phyloP scores from a whole-genome alignment of 2,888 invertebrate genomes.

The Cyaniris semiargus region DNA sequence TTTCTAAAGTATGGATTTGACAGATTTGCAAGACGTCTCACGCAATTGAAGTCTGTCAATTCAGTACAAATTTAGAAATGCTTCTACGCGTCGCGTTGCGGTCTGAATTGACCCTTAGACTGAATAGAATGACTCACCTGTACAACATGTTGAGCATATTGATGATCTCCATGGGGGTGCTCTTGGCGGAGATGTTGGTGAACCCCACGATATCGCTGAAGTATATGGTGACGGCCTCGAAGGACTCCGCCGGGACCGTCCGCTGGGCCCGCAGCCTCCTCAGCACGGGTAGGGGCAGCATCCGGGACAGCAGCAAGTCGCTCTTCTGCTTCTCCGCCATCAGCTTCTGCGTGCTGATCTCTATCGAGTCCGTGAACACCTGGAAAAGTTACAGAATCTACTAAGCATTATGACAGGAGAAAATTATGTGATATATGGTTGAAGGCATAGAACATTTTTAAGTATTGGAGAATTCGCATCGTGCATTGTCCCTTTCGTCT shows the following conservation, averaged over 20 bases:
- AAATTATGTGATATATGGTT: too few species aligned
- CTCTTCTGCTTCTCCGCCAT: constrained; percentile 80
- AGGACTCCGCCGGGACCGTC: constrained; percentile 83
- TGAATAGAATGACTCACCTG: constrained; percentile 57
- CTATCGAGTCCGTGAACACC: constrained; percentile 74
- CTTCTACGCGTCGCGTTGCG: too few species aligned
- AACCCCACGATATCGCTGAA: constrained; percentile 87
- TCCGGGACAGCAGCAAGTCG: constrained; percentile 78
- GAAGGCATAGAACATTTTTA: too few species aligned
- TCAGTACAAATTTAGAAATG: too few species aligned
- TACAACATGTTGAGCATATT: constrained; percentile 87
- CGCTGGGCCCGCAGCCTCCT: constrained; percentile 75
- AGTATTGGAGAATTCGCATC: too few species aligned
- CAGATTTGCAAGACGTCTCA: too few species aligned
- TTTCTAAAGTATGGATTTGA: too few species aligned
- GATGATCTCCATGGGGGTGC: constrained; percentile 83
- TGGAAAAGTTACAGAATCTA: constrained; percentile 47
- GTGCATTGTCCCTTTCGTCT: too few species aligned
- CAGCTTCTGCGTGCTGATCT: constrained; percentile 72
- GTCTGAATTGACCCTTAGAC: too few species aligned
- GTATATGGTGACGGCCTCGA: constrained; percentile 85
- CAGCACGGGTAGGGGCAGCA: constrained; percentile 80
- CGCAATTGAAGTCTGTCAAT: too few species aligned
- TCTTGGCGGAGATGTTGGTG: constrained; percentile 81
- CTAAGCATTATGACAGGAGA: constrained; percentile 1